Percentiles rank a stretch among this genome's conserved stretches.
phyloP scores from a whole-genome alignment of 2,888 invertebrate species.

The Periphyllus acericola region DNA sequence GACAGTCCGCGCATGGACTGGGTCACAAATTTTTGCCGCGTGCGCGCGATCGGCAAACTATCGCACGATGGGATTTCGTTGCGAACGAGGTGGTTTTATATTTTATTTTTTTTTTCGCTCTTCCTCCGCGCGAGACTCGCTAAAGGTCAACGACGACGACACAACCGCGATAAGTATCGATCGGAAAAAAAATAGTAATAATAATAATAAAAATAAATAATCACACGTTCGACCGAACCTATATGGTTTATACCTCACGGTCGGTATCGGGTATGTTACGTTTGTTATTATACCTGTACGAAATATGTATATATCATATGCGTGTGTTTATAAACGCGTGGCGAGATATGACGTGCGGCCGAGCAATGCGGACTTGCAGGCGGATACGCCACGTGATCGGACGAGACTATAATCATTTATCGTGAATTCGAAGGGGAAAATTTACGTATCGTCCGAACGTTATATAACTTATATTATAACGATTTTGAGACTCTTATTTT shows the following conservation, averaged over 20 bases:
- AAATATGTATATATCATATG: too few relatives aligned
- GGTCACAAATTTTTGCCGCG: slow-evolving; percentile 48
- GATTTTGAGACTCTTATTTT: too few relatives aligned
- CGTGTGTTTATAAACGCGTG: too few relatives aligned
- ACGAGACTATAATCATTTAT: not conserved
- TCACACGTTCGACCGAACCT: not conserved
- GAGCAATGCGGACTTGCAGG: too few relatives aligned
- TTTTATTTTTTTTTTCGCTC: not conserved
- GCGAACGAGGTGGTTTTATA: slow-evolving; percentile 25
- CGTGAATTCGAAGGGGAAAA: slow-evolving; percentile 17
- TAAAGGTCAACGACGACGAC: slow-evolving; percentile 31
- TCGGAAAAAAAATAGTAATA: not conserved
- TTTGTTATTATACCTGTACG: too few relatives aligned
- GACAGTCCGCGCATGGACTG: not conserved
- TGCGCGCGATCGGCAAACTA: not conserved
- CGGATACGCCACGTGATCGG: too few relatives aligned
- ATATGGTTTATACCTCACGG: too few relatives aligned
- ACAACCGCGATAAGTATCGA: not conserved
- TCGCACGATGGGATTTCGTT: slow-evolving; percentile 13
- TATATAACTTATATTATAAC: too few relatives aligned
- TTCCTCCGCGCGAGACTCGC: not conserved
- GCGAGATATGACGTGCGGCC: too few relatives aligned
- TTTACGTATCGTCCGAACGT: too few relatives aligned
- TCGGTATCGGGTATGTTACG: too few relatives aligned
- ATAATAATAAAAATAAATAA: not conserved